Evolutionary conservation across 1,140 invertebrate species (phyloP), one percentile per base, ranked within the genome.

Genomic region (Drosophila ogumai): DNA sequence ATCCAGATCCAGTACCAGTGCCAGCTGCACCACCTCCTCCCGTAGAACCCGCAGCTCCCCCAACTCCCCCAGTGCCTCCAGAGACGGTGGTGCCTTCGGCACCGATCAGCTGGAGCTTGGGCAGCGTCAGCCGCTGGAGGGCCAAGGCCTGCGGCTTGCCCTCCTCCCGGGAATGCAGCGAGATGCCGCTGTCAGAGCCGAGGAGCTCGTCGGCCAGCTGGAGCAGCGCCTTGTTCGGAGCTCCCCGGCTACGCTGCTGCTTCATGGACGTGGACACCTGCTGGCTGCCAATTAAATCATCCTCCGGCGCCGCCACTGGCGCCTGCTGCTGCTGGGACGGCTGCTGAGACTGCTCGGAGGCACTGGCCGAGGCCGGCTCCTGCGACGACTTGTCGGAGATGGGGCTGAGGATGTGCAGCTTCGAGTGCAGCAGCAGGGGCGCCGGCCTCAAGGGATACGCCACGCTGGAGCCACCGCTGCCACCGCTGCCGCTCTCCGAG

Each of bases 381-480:
- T 97, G 96, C 3, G 96, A 96, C n/a, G 96, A 97, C 90, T 97
- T 97, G 92, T 98, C 97, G 31, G 96, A 97, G 81, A 98, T 98
- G 7, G 97, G 97, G 60, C 96, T 97, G 15, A 98, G 93, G 79
- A 97, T 97, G 90, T 97, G 96, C 71, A 97, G 92, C 88, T 97
- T 97, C 10, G 95, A 94, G 87, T 96, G 95, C 69, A 95, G 94
- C 17, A 94, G 94, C 22, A 94, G 92, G 80, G 95, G 96, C 49
- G 94, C 95, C 47, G 74, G 73, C 67, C 95, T 94, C 68, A 95
- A 86, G 68, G 94, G 94, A 80, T 95, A 94, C 50, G 92, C 93
- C 69, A 93, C 93, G 79, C 93, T 94, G 61, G 94, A 94, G 56
- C 82, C 93, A 79, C 93, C 94, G 55, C 94, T 94, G 58, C 81